Evolutionary conservation across 30 jellyfish, hydroid and myxozoan species (phyloP).

Genomic region (Turritopsis dohrnii): DNA sequence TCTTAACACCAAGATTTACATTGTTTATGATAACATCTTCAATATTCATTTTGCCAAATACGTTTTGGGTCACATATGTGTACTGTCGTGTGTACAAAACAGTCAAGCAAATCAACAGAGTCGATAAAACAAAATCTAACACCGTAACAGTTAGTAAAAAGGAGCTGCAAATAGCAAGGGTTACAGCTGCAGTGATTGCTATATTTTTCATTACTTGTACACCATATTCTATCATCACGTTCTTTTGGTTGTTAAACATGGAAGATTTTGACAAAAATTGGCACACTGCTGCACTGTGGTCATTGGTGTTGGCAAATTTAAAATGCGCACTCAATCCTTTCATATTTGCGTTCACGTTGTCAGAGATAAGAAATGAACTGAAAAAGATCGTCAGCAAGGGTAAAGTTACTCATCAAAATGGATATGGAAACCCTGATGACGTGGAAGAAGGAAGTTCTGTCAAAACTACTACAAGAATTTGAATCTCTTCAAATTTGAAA

Average conservation of each 20-base stretch:
- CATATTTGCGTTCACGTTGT: not conserved
- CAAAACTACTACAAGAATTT: too few species aligned
- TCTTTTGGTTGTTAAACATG: slow-evolving; percentile 7
- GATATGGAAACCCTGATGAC: too few species aligned
- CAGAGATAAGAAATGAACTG: not conserved
- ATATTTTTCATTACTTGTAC: not conserved
- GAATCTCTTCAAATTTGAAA: too few species aligned
- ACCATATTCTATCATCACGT: not conserved
- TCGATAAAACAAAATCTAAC: not conserved
- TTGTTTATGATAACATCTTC: not conserved
- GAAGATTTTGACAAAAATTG: not conserved
- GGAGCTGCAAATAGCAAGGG: not conserved
- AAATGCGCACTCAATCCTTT: not conserved
- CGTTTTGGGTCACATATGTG: not conserved
- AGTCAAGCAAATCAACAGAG: not conserved
- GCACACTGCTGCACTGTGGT: not conserved
- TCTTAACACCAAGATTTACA: not conserved
- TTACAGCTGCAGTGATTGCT: not conserved
- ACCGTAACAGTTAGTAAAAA: not conserved
- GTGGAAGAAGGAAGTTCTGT: too few species aligned
- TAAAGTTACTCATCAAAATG: too few species aligned
- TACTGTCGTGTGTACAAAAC: not conserved
- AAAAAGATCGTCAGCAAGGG: not conserved
- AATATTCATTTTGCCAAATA: not conserved
- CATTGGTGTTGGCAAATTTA: not conserved